Percentiles rank a stretch among this genome's conserved stretches.
phyloP scores from a whole-genome alignment of 2,797 vertebrate species.

The Alectoris magna region DNA sequence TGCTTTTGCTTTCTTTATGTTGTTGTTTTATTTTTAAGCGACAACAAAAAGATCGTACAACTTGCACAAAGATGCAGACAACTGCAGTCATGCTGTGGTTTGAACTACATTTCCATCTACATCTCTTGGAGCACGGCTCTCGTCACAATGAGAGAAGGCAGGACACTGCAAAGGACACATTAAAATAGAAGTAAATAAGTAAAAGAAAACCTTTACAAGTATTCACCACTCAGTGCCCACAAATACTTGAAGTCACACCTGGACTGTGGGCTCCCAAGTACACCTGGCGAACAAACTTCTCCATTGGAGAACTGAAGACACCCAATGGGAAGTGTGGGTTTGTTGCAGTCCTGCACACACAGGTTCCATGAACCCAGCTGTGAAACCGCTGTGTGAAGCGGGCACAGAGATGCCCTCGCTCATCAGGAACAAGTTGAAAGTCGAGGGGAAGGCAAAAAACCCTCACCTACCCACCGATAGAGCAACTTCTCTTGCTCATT shows the following conservation, averaged over 20 bases:
- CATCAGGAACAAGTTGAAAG: not conserved
- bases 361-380: not conserved
- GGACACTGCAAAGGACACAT: not conserved
- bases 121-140: not conserved
- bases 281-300: not conserved
- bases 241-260: not conserved
- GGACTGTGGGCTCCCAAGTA: not conserved
- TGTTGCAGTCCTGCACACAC: fast-evolving
- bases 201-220: not conserved
- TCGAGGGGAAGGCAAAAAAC: not conserved
- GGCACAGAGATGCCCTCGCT: not conserved
- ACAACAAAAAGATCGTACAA: not conserved
- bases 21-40: not conserved
- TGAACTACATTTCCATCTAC: not conserved
- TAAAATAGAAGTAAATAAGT: not conserved
- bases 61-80: not conserved
- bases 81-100: fast-evolving
- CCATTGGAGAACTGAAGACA: not conserved
- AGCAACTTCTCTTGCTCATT: not conserved
- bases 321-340: not conserved
- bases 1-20: not conserved
- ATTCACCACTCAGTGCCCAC: fast-evolving
- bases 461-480: not conserved
- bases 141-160: fast-evolving
- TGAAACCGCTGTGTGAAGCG: not conserved